Evolutionary conservation across 1,140 invertebrate genomes (phyloP).

Genomic region (Bombus balteatus): DNA sequence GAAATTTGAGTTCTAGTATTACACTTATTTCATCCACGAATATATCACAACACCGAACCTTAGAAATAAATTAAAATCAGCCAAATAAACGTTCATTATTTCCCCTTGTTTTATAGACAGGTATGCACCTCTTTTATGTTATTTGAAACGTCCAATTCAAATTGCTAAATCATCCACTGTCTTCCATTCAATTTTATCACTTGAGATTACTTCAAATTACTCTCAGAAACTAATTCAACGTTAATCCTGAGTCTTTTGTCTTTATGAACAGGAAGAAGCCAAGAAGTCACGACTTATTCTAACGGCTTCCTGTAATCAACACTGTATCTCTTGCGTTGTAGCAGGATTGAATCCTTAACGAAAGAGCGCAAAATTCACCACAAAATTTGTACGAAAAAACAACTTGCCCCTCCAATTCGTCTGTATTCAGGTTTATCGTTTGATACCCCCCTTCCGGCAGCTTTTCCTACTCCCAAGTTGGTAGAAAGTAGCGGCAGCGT

Average conservation of each 20-base stretch:
- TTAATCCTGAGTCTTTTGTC: not conserved
- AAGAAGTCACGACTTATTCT: not conserved
- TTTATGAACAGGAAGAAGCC: no score
- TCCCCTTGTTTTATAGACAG: not conserved
- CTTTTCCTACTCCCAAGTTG: slow-evolving; percentile 27
- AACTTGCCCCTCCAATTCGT: slow-evolving; percentile 27
- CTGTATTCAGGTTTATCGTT: slow-evolving; percentile 26
- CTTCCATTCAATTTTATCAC: slow-evolving; percentile 7
- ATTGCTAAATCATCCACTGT: not conserved
- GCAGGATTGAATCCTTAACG: no score
- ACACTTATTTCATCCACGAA: not conserved
- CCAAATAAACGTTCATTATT: no score
- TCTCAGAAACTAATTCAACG: not conserved
- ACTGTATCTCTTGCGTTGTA: not conserved
- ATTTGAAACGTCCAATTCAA: not conserved
- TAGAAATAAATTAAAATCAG: not conserved
- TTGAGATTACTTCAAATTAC: not conserved
- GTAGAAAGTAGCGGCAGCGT: slow-evolving; percentile 48
- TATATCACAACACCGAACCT: not conserved
- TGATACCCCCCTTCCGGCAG: slow-evolving; percentile 61
- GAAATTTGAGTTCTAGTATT: not conserved
- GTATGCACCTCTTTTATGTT: not conserved
- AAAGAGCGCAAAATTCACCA: not conserved
- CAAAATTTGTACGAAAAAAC: not conserved
- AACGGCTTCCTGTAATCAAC: not conserved